phyloP scores from a whole-genome alignment of 2,797 vertebrate genomes.

The Pyrocephalus nanus region DNA sequence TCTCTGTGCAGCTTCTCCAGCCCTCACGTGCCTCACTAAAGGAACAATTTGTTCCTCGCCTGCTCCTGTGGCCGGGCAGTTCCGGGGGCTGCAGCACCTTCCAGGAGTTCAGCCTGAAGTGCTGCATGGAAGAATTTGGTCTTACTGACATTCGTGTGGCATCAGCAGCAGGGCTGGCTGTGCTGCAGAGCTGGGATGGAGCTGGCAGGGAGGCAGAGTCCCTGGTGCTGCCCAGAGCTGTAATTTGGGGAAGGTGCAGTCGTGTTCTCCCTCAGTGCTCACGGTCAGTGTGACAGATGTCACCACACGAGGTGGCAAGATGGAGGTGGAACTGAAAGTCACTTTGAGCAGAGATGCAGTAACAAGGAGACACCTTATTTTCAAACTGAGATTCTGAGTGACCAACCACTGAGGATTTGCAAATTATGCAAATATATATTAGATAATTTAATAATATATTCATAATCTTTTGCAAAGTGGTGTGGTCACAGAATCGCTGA shows the following conservation, averaged over 20 bases:
- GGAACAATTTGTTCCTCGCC: neutral
- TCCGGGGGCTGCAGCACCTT: neutral
- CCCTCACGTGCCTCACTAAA: neutral
- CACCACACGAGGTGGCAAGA: neutral
- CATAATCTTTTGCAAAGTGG: neutral
- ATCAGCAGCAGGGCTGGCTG: fast-evolving
- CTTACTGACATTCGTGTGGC: neutral
- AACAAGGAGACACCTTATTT: neutral
- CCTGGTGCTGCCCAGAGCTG: neutral
- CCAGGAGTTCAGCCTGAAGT: neutral
- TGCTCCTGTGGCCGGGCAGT: neutral
- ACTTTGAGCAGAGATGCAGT: neutral
- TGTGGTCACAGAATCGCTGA: neutral
- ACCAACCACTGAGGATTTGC: neutral
- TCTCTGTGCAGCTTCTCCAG: neutral
- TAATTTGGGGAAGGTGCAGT: neutral
- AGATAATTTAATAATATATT: neutral
- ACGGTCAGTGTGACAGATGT: neutral
- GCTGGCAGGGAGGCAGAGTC: neutral
- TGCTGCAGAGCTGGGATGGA: neutral
- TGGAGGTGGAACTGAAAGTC: neutral
- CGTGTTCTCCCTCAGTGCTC: fast-evolving
- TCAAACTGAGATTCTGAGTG: neutral
- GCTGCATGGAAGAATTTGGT: neutral
- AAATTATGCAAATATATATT: neutral